These are phyloP conservation scores for Augiades crinisus DNA, from an alignment of 2,888 invertebrate genomes.

Conservation along the genomic window DNA sequence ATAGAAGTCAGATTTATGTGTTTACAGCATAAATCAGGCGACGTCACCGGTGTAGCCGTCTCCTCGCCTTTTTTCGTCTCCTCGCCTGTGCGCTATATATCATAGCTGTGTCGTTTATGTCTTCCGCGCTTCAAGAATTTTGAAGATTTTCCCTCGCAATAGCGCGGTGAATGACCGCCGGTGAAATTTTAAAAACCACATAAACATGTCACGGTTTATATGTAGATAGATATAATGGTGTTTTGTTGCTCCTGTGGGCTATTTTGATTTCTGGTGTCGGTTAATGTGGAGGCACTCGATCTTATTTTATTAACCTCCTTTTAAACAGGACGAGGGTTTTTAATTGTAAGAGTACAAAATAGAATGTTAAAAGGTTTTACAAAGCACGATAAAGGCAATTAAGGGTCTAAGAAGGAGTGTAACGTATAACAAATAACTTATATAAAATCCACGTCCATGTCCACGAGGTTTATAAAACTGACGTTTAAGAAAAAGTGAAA, in stretches of 20 bases:
- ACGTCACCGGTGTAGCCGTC: slow-evolving; percentile 54
- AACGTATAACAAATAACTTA: too few species aligned
- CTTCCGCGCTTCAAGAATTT: slow-evolving; percentile 49
- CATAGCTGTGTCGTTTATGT: slow-evolving; percentile 58
- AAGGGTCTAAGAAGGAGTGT: too few species aligned
- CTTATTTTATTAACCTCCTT: too few species aligned
- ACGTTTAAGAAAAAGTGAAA: too few species aligned
- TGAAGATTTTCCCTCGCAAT: slow-evolving; percentile 10
- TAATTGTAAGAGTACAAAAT: too few species aligned
- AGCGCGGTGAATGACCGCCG: slow-evolving; percentile 18
- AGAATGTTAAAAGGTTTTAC: too few species aligned
- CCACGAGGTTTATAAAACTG: too few species aligned
- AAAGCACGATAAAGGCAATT: too few species aligned
- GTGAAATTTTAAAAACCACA: slow-evolving; percentile 19
- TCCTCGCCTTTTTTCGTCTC: slow-evolving; percentile 72
- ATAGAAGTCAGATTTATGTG: slow-evolving; percentile 81
- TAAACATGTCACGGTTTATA: slow-evolving; percentile 19
- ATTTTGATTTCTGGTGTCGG: slow-evolving; percentile 7
- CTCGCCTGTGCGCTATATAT: slow-evolving; percentile 56
- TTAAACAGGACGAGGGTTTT: too few species aligned
- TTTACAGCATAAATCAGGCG: slow-evolving; percentile 79
- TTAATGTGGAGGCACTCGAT: too few species aligned
- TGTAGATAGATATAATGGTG: slow-evolving; percentile 9
- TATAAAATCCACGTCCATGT: too few species aligned
- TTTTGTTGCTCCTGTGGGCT: slow-evolving; percentile 14